phyloP scores from a whole-genome alignment of 2,113 vertebrate genomes.

The Rhineura floridana region DNA sequence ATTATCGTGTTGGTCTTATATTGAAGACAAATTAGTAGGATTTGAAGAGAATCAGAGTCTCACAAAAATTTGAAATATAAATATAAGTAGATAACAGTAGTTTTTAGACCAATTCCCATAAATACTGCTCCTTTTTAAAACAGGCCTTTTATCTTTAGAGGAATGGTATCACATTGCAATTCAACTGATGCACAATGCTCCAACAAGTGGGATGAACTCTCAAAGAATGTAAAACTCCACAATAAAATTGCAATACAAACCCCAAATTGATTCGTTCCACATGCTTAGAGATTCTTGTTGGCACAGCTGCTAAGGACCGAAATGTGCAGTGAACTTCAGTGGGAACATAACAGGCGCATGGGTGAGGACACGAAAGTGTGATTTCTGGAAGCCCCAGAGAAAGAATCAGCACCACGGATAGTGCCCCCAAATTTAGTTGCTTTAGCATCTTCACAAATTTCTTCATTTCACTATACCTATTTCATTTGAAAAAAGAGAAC shows the following conservation, averaged over 20 bases:
- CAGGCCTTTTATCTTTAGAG: background rate
- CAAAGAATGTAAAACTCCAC: fast-evolving
- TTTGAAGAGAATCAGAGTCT: background rate
- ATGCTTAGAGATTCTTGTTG: constrained; percentile 71
- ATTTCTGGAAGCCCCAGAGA: constrained; percentile 7
- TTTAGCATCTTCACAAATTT: constrained; percentile 42
- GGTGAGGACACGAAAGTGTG: constrained; percentile 77
- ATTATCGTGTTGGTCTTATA: background rate
- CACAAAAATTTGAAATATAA: background rate
- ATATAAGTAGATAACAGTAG: background rate
- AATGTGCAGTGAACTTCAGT: constrained; percentile 94
- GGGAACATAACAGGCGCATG: constrained; percentile 88
- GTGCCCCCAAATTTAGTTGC: constrained; percentile 41
- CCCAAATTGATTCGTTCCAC: constrained; percentile 93
- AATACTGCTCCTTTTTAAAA: background rate
- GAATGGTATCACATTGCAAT: background rate
- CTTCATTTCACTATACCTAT: constrained; percentile 46
- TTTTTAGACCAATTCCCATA: background rate
- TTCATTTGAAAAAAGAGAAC: background rate
- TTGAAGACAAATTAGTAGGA: background rate
- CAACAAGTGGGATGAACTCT: fast-evolving
- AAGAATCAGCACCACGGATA: constrained; percentile 75
- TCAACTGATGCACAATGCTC: background rate
- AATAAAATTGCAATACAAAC: constrained; percentile 70
- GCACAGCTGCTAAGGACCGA: constrained; percentile 84